Base-by-base conservation (phyloP, 2,888 invertebrate genomes). In the Hartigia nigra region DNA sequence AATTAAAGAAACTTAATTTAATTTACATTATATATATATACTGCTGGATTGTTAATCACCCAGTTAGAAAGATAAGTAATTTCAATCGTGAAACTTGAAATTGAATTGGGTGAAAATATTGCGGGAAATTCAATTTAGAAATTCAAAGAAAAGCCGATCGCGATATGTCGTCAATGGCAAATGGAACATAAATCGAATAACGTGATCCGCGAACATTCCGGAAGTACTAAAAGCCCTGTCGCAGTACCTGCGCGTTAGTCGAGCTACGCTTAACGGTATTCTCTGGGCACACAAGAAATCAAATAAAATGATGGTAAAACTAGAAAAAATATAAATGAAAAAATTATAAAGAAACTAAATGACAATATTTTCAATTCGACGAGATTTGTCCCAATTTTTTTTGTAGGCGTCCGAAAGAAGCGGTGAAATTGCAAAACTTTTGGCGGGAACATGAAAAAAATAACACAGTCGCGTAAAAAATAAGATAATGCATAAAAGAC, bases 151-250 rank as follows among this genome's bases (percentile, higher is more conserved):
- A 55, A 9, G 1, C 14, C 37, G 37, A 37, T 12, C 14, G 23
- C 23, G 0, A 55, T 55, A 23, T 35, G 76, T 76, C 77, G 69
- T 74, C 74, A 37, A 74, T 55, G 72, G 77, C 76, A 78, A 81
- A 81, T 81, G 81, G 81, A 80, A 78, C 76, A 36, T 77, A 77
- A 81, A 81, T 80, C 80, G 75, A 78, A 81, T 81, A 80, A 81
- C 77, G 36, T 31, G 69, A 74, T 76, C 76, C 77, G 76, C 77
- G 70, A 80, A 78, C 80, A 77, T 79, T 79, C 78, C 37, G 78
- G 75, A 78, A 78, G 74, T 79, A 77, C 81, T 81, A 81, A 81
- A 81, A 81, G 80, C 81, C 72, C 79, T 79, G 79, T 81, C 80
- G 79, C 70, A 79, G 74, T 78, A 78, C 76, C 78, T 80, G 69